A percentile compares a stretch with the other conserved stretches of the same genome.
Conservation (phyloP, 2,888 invertebrate species). For the Anarsia innoxiella region DNA sequence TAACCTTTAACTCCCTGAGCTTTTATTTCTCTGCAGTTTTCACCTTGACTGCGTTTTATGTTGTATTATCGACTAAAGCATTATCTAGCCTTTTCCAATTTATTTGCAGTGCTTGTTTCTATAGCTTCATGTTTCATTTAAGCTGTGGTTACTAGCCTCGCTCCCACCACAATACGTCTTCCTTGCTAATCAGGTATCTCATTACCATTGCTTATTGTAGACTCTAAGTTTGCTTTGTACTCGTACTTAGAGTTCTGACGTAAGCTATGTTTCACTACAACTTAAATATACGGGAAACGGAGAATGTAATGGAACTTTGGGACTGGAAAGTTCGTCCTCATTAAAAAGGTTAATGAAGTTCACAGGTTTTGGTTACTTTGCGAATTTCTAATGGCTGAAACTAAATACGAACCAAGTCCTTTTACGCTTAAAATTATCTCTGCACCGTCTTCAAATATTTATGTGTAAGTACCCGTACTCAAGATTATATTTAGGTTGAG, state of each 20-base stretch:
- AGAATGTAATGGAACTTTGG: background rate
- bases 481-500: no score
- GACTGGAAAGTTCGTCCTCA: slow-evolving; percentile 7
- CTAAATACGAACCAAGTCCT: no score
- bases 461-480: no score
- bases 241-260: no score
- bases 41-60: slow-evolving; percentile 1
- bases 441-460: no score
- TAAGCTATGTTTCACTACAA: slow-evolving; percentile 1
- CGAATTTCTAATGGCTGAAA: slow-evolving; percentile 6
- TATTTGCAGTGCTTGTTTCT: background rate
- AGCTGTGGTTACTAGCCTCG: slow-evolving; percentile 6
- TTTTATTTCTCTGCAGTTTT: background rate
- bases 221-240: slow-evolving; percentile 7
- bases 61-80: background rate
- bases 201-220: slow-evolving; percentile 13
- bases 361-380: slow-evolving; percentile 2
- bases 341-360: slow-evolving; percentile 11
- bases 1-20: background rate
- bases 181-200: slow-evolving; percentile 12
- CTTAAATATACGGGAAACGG: slow-evolving; percentile 1
- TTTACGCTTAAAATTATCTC: no score
- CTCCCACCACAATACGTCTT: slow-evolving; percentile 11
- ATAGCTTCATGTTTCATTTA: slow-evolving; percentile 8
- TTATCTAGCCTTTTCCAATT: background rate